Evolutionary conservation across 2,888 invertebrate species (phyloP).

Genomic region (Sylvicola cinctus): DNA sequence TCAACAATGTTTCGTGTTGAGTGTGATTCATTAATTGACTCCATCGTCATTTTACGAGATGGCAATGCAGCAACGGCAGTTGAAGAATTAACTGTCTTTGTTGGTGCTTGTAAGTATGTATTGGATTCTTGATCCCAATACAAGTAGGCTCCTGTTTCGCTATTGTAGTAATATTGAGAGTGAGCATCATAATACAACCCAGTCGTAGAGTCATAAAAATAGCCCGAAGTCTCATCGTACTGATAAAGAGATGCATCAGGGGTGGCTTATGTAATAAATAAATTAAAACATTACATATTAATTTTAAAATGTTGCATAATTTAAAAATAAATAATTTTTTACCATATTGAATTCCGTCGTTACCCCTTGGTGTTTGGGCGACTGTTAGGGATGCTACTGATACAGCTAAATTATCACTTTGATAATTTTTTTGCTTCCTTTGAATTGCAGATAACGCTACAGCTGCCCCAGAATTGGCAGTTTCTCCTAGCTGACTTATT

Average conservation of each 20-base stretch:
- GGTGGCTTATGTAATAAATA: slow-evolving; percentile 22
- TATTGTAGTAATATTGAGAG: slow-evolving; percentile 92
- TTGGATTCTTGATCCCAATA: slow-evolving; percentile 75
- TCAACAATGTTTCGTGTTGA: slow-evolving; percentile 19
- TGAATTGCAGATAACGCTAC: slow-evolving; percentile 73
- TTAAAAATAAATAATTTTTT: slow-evolving; percentile 14
- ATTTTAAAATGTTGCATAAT: background rate
- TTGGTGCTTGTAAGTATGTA: slow-evolving; percentile 35
- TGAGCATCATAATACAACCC: slow-evolving; percentile 91
- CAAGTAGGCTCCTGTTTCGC: slow-evolving; percentile 72
- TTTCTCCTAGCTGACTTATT: slow-evolving; percentile 16
- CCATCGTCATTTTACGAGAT: slow-evolving; percentile 11
- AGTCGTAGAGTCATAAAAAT: slow-evolving; percentile 84
- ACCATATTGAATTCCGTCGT: slow-evolving; percentile 44
- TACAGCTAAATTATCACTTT: background rate
- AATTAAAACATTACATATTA: slow-evolving; percentile 4
- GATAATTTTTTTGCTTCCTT: slow-evolving; percentile 16
- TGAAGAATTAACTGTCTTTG: background rate
- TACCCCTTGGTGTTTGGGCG: slow-evolving; percentile 32
- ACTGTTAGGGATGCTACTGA: slow-evolving; percentile 18
- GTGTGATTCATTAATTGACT: slow-evolving; percentile 6
- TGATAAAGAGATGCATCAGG: slow-evolving; percentile 85
- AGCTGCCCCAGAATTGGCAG: slow-evolving; percentile 67
- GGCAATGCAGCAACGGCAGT: too few relatives aligned
- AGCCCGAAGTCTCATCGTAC: slow-evolving; percentile 88